Evolutionary conservation across 2,888 invertebrate species (phyloP).

Genomic region (Euzetes globulus): DNA sequence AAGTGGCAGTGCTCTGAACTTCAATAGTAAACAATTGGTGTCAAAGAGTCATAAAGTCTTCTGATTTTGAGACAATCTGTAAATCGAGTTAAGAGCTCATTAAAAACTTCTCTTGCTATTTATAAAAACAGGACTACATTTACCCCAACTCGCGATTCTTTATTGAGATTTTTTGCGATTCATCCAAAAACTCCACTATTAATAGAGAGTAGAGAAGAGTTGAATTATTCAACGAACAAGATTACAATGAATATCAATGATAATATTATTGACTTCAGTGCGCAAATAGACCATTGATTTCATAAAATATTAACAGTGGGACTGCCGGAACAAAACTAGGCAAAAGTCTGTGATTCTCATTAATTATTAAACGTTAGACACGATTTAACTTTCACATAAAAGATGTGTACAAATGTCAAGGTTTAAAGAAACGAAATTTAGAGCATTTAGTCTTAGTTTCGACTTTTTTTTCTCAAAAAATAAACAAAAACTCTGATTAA

Average conservation of each 20-base stretch:
- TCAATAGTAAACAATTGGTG: background rate
- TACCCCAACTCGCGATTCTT: background rate
- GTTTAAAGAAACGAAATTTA: background rate
- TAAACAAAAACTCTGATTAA: no score
- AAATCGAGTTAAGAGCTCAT: background rate
- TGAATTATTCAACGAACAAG: no score
- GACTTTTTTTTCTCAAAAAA: background rate
- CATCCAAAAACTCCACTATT: no score
- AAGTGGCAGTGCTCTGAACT: background rate
- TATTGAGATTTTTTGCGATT: background rate
- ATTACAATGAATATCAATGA: no score
- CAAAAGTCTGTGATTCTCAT: no score
- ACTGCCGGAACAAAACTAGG: no score
- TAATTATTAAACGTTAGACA: background rate
- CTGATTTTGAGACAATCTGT: background rate
- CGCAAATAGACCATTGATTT: no score
- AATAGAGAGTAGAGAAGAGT: no score
- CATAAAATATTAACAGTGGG: no score
- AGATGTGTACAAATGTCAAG: conserved; percentile 1
- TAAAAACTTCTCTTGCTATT: background rate
- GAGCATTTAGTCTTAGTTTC: background rate
- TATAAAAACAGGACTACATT: background rate
- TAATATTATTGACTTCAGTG: no score
- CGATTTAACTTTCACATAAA: background rate
- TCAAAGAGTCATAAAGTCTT: background rate